Base-by-base conservation (phyloP, 2,113 vertebrate species). In the Sitta europaea region DNA sequence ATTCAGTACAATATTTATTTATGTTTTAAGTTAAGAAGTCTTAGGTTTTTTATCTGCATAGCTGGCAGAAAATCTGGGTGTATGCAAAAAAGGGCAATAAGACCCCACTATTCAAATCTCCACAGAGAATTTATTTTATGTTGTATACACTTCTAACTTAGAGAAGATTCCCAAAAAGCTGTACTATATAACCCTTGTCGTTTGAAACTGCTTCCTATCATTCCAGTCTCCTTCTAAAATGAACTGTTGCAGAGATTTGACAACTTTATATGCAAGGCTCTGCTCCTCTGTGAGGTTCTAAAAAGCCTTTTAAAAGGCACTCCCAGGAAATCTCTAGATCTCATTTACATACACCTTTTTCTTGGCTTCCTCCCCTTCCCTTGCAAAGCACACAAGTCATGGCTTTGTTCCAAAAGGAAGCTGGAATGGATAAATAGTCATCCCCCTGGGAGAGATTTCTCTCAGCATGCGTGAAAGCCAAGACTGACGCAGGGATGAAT, bases 341-440 rank as follows among this genome's bases (percentile, higher is more conserved):
- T 94, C 63, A 55, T 90, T 87, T 66, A 58, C 6, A 3, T 53
- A 23, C 38, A 79, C 33, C 67, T 70, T 95, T 85, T 42, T 79
- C 38, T 45, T 72, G 59, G 38, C 75, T 90, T 82, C 45, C 67
- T 95, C 59, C 45, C 10, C 36, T 82, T 93, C 50, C 27, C 74
- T 82, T 79, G 90, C 58, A 85, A 75, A 88, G 42, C 58, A 92
- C 0, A 5, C 54, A 79, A 68, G 50, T 54, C 31, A 38, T 88
- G 90, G 84, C 90, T 86, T 80, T 55, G 59, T 66, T 96, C 87
- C 94, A 93, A 93, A 85, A 85, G 87, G 87, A 97, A 93, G 50
- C 73, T 92, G 81, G 84, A 78, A 75, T 54, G 40, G 51, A 62
- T 88, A 91, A 94, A 87, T 62, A 85, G 43, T 59, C 68, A 74